Evolutionary conservation across 2,888 invertebrate species (phyloP).

Genomic region (Platyscelio sp.): DNA sequence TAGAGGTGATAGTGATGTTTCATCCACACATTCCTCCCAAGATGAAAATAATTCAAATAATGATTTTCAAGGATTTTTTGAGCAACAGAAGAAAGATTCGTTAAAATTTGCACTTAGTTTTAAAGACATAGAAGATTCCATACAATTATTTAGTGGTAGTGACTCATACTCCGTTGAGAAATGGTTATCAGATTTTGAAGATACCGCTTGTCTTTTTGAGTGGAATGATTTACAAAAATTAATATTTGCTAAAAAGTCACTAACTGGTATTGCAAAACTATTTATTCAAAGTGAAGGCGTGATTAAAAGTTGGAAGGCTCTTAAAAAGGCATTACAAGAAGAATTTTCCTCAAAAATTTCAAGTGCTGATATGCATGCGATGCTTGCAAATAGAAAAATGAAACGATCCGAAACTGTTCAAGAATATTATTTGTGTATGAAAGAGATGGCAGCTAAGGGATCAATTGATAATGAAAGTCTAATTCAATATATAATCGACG

Average conservation of each 20-base stretch:
- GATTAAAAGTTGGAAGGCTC: not conserved
- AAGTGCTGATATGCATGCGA: constrained; percentile 44
- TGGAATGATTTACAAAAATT: constrained; percentile 42
- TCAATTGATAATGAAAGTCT: constrained; percentile 28
- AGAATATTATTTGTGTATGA: constrained; percentile 63
- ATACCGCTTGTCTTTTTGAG: constrained; percentile 48
- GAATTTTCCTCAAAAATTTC: constrained; percentile 34
- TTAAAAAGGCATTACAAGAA: constrained; percentile 1
- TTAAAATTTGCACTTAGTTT: constrained; percentile 21
- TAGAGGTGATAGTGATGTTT: not conserved
- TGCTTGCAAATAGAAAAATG: constrained; percentile 29
- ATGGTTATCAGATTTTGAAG: constrained; percentile 70
- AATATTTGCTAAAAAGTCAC: constrained; percentile 45
- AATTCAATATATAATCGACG: constrained; percentile 56
- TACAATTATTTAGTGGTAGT: not conserved
- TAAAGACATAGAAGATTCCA: constrained; percentile 25
- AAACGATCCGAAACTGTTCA: constrained; percentile 36
- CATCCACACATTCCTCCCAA: not conserved
- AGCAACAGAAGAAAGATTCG: not conserved
- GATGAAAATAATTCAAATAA: not conserved
- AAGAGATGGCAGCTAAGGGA: constrained; percentile 38
- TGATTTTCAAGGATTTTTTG: no score
- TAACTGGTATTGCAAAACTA: constrained; percentile 61
- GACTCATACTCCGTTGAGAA: constrained; percentile 1
- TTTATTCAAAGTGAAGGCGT: constrained; percentile 37